Evolutionary conservation across 2,797 vertebrate genomes (phyloP).

Genomic region (Melanogrammus aeglefinus): DNA sequence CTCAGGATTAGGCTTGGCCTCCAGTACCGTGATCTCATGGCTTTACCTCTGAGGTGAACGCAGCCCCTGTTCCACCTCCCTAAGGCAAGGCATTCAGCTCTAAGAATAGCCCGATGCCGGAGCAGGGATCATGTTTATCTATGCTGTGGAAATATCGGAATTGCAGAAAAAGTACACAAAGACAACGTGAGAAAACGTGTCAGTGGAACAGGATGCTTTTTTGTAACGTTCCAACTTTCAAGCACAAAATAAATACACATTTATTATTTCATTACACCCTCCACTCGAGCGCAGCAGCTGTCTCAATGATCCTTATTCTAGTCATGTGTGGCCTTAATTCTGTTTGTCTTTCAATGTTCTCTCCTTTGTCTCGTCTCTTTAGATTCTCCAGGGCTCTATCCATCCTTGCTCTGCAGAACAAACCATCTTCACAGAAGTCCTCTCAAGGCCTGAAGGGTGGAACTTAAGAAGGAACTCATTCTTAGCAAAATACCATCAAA

Average conservation of each 20-base stretch:
- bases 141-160: background rate
- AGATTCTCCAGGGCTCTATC: background rate
- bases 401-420: background rate
- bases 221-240: background rate
- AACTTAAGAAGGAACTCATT: background rate
- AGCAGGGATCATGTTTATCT: background rate
- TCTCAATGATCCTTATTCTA: background rate
- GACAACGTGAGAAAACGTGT: background rate
- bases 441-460: background rate
- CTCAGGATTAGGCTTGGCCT: conserved; percentile 20
- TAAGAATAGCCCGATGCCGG: background rate
- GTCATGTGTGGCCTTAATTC: background rate
- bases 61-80: conserved; percentile 17
- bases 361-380: background rate
- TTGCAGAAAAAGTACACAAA: background rate
- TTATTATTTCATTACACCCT: background rate
- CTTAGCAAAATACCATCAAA: background rate
- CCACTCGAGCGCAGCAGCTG: background rate
- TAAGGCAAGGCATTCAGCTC: conserved; percentile 24
- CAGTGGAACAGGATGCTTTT: background rate
- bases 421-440: background rate
- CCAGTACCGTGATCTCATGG: conserved; percentile 23
- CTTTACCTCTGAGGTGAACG: conserved; percentile 23
- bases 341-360: background rate
- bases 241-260: background rate